phyloP scores from a whole-genome alignment of 1,140 invertebrate genomes.

The Musca domestica region DNA sequence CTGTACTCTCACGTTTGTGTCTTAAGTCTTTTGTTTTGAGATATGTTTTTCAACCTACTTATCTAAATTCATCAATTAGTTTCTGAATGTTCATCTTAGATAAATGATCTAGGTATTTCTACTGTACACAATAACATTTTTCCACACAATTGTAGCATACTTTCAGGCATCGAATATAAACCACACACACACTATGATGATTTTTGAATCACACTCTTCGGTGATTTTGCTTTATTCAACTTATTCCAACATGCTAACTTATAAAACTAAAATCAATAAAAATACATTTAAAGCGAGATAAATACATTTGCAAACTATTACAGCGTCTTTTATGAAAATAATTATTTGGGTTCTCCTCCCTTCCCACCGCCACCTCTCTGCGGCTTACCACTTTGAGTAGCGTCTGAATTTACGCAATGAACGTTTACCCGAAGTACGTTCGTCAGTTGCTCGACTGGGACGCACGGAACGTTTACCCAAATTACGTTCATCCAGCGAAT shows the following conservation, averaged over 20 bases:
- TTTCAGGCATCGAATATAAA: too few species aligned
- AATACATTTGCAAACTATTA: constrained; percentile 6
- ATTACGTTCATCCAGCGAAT: constrained; percentile 15
- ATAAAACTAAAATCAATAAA: too few species aligned
- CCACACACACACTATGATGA: too few species aligned
- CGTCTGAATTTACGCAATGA: constrained; percentile 21
- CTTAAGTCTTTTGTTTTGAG: constrained; percentile 1
- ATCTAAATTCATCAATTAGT: too few species aligned
- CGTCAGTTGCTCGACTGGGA: background rate
- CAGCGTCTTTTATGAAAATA: too few species aligned
- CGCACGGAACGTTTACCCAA: constrained; percentile 3
- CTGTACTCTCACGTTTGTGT: background rate
- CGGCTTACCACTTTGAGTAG: constrained; percentile 5
- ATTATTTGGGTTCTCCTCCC: too few species aligned
- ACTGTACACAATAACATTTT: too few species aligned
- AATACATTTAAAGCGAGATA: background rate
- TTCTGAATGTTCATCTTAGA: too few species aligned
- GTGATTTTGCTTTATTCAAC: constrained; percentile 13
- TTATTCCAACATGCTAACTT: too few species aligned
- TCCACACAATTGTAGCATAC: too few species aligned
- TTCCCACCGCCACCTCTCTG: background rate
- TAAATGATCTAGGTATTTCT: too few species aligned
- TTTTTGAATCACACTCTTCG: background rate
- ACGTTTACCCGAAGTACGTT: background rate
- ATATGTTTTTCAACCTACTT: too few species aligned